phyloP scores from a whole-genome alignment of 2,888 invertebrate genomes.

The Heliconius hortense region DNA sequence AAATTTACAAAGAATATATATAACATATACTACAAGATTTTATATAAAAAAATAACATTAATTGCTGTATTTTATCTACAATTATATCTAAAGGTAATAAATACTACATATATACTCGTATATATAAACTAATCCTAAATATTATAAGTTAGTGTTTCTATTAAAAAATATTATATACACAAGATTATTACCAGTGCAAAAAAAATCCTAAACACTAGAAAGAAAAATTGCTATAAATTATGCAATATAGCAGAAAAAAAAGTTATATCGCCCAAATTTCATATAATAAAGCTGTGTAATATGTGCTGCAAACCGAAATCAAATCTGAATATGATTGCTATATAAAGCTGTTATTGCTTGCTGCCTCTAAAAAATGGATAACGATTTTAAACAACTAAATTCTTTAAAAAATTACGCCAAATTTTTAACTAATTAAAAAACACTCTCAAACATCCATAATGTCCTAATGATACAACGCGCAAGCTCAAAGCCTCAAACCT shows the following conservation, averaged over 20 bases:
- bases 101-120: background rate
- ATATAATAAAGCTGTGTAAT: background rate
- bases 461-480: constrained; percentile 4
- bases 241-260: too few species aligned
- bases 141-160: background rate
- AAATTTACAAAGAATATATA: background rate
- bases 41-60: background rate
- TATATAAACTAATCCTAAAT: constrained; percentile 1
- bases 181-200: constrained; percentile 6
- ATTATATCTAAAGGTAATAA: background rate
- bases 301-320: too few species aligned
- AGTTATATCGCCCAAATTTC: background rate
- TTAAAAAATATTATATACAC: constrained; percentile 2
- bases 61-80: background rate
- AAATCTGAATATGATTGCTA: too few species aligned
- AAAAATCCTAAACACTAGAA: constrained; percentile 6
- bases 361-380: too few species aligned
- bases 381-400: too few species aligned
- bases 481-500: constrained; percentile 63
- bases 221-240: background rate
- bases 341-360: too few species aligned
- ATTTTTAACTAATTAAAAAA: background rate
- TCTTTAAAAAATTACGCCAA: too few species aligned
- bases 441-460: background rate
- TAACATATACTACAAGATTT: background rate